These are phyloP conservation scores for Morpho achilles DNA, from an alignment of 2,888 invertebrate species.

Conservation along the genomic window DNA sequence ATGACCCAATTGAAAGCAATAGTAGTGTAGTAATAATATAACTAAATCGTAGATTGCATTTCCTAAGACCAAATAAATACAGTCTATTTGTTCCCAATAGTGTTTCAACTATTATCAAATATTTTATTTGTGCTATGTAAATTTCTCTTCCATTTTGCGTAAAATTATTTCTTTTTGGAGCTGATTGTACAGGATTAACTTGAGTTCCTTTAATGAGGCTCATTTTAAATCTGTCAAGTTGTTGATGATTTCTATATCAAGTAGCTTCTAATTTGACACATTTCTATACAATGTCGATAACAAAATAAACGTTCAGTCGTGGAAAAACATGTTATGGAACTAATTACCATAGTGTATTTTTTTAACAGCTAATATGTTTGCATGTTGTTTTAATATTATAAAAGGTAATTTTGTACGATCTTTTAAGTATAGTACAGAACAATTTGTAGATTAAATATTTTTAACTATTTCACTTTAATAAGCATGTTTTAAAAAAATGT, in stretches of 20 bases:
- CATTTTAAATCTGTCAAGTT: neutral
- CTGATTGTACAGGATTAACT: neutral
- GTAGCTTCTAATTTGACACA: too few species aligned
- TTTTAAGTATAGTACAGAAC: too few species aligned
- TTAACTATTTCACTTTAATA: too few species aligned
- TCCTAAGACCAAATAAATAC: conserved; percentile 12
- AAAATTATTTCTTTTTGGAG: conserved; percentile 3
- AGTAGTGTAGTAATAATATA: neutral
- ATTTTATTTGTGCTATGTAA: conserved; percentile 11
- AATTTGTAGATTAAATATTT: too few species aligned
- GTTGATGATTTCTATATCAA: neutral
- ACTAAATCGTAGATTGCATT: conserved; percentile 1
- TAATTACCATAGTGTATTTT: too few species aligned
- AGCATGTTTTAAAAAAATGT: too few species aligned
- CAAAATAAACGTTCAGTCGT: too few species aligned
- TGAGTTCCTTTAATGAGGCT: neutral
- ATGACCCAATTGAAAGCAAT: neutral
- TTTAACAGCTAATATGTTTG: too few species aligned
- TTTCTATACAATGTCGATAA: too few species aligned
- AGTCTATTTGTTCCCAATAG: conserved; percentile 7
- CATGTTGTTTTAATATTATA: too few species aligned
- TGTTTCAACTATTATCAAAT: conserved; percentile 11
- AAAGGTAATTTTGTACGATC: too few species aligned
- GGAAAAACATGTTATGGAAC: too few species aligned
- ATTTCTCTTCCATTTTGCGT: neutral